phyloP scores from a whole-genome alignment of 2,888 invertebrate species.

The Acronicta leporina region DNA sequence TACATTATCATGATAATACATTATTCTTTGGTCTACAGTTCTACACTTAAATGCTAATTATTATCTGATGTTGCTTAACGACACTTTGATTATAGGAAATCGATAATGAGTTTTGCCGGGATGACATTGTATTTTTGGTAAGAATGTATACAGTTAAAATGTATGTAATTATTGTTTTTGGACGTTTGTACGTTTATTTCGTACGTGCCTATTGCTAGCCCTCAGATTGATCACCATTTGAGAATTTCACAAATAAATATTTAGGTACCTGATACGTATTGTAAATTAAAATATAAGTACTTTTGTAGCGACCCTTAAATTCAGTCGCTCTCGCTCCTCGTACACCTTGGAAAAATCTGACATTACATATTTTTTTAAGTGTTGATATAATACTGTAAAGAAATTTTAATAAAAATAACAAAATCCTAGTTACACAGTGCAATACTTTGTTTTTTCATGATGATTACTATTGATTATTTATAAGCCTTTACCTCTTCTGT shows the following conservation, averaged over 20 bases:
- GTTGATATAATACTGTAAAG: no score
- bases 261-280: no score
- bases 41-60: slow-evolving; percentile 4
- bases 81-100: slow-evolving; percentile 66
- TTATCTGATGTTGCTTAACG: slow-evolving; percentile 60
- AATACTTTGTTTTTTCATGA: no score
- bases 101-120: slow-evolving; percentile 24
- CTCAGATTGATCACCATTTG: neutral
- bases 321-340: no score
- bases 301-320: no score
- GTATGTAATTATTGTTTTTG: slow-evolving; percentile 1
- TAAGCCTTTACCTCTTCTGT: slow-evolving; percentile 76
- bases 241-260: no score
- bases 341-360: no score
- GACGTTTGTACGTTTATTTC: neutral
- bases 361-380: no score
- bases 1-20: neutral
- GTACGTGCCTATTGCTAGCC: neutral
- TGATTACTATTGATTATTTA: neutral
- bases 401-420: no score
- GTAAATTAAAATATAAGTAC: no score
- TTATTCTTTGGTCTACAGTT: slow-evolving; percentile 13
- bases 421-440: no score
- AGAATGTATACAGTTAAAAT: slow-evolving; percentile 1
- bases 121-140: slow-evolving; percentile 33